phyloP scores from a whole-genome alignment of 37 sponge, comb jelly and placozoan genomes.

The Spongilla lacustris region DNA sequence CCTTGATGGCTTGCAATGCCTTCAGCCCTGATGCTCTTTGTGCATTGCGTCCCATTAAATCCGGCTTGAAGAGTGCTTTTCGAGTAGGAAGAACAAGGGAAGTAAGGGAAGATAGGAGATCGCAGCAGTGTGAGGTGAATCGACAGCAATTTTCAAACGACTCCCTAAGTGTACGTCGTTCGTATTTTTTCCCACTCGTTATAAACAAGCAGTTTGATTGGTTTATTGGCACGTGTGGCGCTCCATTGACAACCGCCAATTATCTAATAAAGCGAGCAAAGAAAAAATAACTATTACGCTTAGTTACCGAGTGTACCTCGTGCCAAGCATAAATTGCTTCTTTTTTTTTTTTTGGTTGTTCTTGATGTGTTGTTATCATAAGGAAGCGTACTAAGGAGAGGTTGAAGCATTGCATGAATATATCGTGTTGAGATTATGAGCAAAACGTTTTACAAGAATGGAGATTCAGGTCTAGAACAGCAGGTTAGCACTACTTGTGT shows the following conservation, averaged over 20 bases:
- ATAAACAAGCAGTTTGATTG: slow-evolving; percentile 28
- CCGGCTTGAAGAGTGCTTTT: neutral
- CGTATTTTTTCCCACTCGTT: slow-evolving; percentile 31
- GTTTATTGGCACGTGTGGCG: neutral
- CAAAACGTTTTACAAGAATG: slow-evolving; percentile 76
- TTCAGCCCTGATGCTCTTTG: slow-evolving; percentile 47
- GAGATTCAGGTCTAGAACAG: slow-evolving; percentile 98
- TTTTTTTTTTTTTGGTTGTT: neutral
- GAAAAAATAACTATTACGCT: neutral
- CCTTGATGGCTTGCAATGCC: slow-evolving; percentile 66
- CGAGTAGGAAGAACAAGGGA: neutral
- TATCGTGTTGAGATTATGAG: slow-evolving; percentile 69
- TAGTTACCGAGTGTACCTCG: neutral
- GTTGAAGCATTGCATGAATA: neutral
- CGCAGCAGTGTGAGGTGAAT: neutral
- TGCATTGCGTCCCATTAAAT: slow-evolving; percentile 33
- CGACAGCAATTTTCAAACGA: slow-evolving; percentile 3
- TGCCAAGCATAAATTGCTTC: neutral
- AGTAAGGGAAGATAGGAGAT: neutral
- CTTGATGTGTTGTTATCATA: neutral
- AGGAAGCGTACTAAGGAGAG: neutral
- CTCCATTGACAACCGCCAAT: slow-evolving; percentile 31
- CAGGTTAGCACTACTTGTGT: slow-evolving; percentile 65
- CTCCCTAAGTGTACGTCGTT: neutral
- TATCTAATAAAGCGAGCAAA: slow-evolving; percentile 5